These are phyloP conservation scores for Drusus annulatus DNA, from an alignment of 1,140 invertebrate genomes.

Conservation along the genomic window DNA sequence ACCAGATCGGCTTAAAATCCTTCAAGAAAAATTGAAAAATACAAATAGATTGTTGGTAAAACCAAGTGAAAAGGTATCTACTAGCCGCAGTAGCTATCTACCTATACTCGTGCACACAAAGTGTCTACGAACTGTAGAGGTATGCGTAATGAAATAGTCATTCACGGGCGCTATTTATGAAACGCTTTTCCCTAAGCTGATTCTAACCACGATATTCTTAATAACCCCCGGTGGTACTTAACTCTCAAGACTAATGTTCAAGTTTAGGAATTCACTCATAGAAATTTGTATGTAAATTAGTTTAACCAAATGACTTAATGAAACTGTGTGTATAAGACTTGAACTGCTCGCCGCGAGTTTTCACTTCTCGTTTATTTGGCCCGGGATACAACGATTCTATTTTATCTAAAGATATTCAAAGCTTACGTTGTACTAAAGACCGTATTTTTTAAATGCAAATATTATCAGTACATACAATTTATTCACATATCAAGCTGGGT, in stretches of 20 bases:
- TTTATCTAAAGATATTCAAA: too few relatives aligned
- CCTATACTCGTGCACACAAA: too few relatives aligned
- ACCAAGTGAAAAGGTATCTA: too few relatives aligned
- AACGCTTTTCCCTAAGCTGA: neutral
- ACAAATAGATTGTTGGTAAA: too few relatives aligned
- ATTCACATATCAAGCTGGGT: too few relatives aligned
- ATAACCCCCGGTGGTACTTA: slow-evolving; percentile 21
- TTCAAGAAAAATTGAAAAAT: too few relatives aligned
- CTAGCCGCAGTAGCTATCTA: too few relatives aligned
- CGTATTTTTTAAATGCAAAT: too few relatives aligned
- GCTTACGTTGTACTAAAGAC: too few relatives aligned
- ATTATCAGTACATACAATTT: too few relatives aligned
- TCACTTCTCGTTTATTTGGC: neutral
- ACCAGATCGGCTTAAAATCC: too few relatives aligned
- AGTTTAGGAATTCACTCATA: slow-evolving; percentile 33
- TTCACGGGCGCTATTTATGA: slow-evolving; percentile 13
- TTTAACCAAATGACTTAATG: slow-evolving; percentile 42
- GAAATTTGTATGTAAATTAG: slow-evolving; percentile 40
- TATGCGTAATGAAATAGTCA: neutral
- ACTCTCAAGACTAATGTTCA: slow-evolving; percentile 20
- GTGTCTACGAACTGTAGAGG: too few relatives aligned
- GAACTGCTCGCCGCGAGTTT: neutral
- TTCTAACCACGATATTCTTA: slow-evolving; percentile 21
- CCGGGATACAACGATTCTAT: neutral
- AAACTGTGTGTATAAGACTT: slow-evolving; percentile 2